These are phyloP conservation scores for Sarotherodon lohbergeri DNA, from an alignment of 2,113 vertebrate species.

Conservation along the genomic window DNA sequence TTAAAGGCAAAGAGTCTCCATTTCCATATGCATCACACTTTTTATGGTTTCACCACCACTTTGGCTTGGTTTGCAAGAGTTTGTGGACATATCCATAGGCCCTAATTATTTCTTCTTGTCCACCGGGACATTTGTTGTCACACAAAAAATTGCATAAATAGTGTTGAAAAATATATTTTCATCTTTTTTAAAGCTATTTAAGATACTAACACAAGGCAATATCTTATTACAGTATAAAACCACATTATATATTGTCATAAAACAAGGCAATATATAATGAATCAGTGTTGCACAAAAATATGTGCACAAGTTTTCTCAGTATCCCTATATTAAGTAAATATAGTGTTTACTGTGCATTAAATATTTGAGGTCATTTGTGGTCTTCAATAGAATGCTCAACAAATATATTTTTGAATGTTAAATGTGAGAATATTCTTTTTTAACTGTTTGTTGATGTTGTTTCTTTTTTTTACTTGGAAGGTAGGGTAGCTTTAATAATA, in stretches of 20 bases:
- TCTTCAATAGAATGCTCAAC: neutral
- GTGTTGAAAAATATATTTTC: neutral
- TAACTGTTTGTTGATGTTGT: neutral
- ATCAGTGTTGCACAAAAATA: neutral
- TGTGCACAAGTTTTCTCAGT: neutral
- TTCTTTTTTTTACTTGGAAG: neutral
- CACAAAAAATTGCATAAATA: neutral
- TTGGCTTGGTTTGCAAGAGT: neutral
- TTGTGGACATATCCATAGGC: neutral
- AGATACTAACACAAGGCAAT: neutral
- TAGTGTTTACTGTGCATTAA: neutral
- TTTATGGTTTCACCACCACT: neutral
- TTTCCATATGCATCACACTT: neutral
- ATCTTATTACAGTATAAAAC: neutral
- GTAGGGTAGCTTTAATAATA: neutral
- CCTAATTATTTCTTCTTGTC: neutral
- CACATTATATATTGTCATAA: neutral
- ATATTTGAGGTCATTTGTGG: neutral
- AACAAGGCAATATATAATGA: neutral
- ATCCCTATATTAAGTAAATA: neutral
- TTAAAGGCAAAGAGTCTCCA: neutral
- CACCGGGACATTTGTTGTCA: neutral
- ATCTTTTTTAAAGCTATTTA: neutral
- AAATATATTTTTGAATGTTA: neutral
- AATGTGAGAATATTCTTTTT: neutral